Evolutionary conservation across 2,113 vertebrate species (phyloP).

Genomic region (Epinephelus cyanopodus): DNA sequence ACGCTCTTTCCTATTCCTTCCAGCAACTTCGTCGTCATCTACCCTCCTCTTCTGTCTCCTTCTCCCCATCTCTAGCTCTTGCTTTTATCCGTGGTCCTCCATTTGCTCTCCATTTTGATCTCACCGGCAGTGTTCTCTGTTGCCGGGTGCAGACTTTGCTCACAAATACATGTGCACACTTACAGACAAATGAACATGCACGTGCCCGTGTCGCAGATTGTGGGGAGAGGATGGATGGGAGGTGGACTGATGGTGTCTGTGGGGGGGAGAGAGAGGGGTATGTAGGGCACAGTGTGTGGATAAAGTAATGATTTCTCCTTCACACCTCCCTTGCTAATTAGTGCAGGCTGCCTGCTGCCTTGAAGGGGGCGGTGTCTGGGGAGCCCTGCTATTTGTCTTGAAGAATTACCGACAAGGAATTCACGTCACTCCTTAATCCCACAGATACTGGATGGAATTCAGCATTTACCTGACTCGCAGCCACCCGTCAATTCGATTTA

Average conservation of each 20-base stretch:
- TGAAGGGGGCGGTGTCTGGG: slow-evolving; percentile 78
- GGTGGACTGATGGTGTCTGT: slow-evolving; percentile 61
- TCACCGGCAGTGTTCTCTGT: slow-evolving; percentile 1
- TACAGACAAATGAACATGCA: slow-evolving; percentile 31
- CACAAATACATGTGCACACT: slow-evolving; percentile 29
- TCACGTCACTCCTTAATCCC: slow-evolving; percentile 74
- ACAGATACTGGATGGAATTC: slow-evolving; percentile 69
- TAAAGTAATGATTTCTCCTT: slow-evolving; percentile 86
- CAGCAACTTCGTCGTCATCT: slow-evolving; percentile 41
- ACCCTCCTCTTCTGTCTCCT: slow-evolving; percentile 9
- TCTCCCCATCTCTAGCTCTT: slow-evolving; percentile 9
- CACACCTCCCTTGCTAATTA: slow-evolving; percentile 86
- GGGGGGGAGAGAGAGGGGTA: slow-evolving; percentile 49
- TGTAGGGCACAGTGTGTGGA: slow-evolving; percentile 79
- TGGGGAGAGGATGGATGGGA: slow-evolving; percentile 48
- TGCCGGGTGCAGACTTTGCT: slow-evolving; percentile 8
- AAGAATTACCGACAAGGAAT: slow-evolving; percentile 83
- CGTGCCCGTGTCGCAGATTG: slow-evolving; percentile 40
- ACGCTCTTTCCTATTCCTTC: slow-evolving; percentile 28
- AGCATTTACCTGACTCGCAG: slow-evolving; percentile 65
- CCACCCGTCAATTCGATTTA: slow-evolving; percentile 75
- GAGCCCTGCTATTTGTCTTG: slow-evolving; percentile 84
- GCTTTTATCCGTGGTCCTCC: slow-evolving; percentile 13
- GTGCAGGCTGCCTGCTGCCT: slow-evolving; percentile 79
- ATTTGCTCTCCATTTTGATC: slow-evolving; percentile 59